A percentile compares a stretch with the other conserved stretches of the same genome.
These are phyloP conservation scores for Drosophila dunni DNA, from an alignment of 1,140 invertebrate species.

Conservation along the genomic window DNA sequence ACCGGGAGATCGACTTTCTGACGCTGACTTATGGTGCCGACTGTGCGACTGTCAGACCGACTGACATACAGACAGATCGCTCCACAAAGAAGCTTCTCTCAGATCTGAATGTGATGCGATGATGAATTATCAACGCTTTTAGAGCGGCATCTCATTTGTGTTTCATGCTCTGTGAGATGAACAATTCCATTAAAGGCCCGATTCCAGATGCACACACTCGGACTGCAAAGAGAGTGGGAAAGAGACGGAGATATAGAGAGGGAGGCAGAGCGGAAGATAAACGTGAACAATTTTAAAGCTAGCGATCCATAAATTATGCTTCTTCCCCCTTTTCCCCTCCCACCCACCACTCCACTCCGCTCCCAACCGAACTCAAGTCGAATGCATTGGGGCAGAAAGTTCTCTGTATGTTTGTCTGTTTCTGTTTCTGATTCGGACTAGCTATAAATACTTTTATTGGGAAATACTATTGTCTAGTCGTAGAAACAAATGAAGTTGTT, in stretches of 20 bases:
- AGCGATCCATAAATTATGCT: conserved; percentile 68
- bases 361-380: background rate
- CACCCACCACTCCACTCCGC: no score
- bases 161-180: conserved; percentile 15
- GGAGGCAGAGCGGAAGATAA: conserved; percentile 4
- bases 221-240: conserved; percentile 32
- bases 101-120: conserved; percentile 23
- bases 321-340: conserved; percentile 11
- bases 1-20: conserved; percentile 9
- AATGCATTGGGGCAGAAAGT: conserved; percentile 29
- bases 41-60: background rate
- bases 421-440: conserved; percentile 27
- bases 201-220: conserved; percentile 13
- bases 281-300: conserved; percentile 43
- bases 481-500: conserved; percentile 31
- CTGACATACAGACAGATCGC: conserved; percentile 1
- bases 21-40: background rate
- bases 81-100: conserved; percentile 27
- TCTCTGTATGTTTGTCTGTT: conserved; percentile 22
- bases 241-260: conserved; percentile 15
- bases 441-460: conserved; percentile 31
- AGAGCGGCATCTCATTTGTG: conserved; percentile 12
- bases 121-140: conserved; percentile 53
- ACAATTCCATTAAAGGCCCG: conserved; percentile 27
- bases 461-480: conserved; percentile 16